These are phyloP conservation scores for Semnornis frantzii DNA, from an alignment of 2,113 vertebrate genomes.

Conservation along the genomic window DNA sequence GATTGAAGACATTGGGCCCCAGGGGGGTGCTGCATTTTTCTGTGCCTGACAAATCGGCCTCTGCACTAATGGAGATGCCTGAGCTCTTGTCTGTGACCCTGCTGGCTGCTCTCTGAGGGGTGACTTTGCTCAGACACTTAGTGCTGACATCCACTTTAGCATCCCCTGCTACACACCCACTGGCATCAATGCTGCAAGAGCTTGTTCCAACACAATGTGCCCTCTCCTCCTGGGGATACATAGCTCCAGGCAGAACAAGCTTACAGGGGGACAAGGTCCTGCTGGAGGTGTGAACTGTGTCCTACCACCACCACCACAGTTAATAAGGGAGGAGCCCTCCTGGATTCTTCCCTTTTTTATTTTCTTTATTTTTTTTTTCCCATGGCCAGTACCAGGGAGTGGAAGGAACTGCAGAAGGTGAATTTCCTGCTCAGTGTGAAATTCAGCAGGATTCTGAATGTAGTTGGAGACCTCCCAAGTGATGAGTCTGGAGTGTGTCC, in stretches of 20 bases:
- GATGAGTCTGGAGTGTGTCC: too few relatives aligned
- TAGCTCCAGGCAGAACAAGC: background rate
- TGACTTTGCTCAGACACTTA: background rate
- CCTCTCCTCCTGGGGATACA: background rate
- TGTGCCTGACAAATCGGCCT: background rate
- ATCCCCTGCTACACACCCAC: background rate
- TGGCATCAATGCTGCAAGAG: background rate
- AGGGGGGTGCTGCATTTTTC: background rate
- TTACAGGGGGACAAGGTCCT: background rate
- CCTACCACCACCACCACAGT: accelerated
- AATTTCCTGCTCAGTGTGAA: background rate
- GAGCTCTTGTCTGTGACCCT: background rate
- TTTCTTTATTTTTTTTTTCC: background rate
- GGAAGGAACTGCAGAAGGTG: background rate
- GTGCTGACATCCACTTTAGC: background rate
- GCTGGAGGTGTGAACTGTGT: background rate
- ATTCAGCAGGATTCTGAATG: background rate
- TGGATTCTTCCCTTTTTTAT: background rate
- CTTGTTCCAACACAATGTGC: background rate
- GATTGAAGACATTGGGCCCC: background rate
- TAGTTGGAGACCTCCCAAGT: background rate
- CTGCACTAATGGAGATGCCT: background rate
- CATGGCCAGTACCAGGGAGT: background rate
- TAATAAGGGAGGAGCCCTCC: background rate
- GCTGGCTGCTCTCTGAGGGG: background rate